Evolutionary conservation across 1,140 invertebrate species (phyloP), one percentile per base, ranked within the genome.

Genomic region (Drosophila albomicans): DNA sequence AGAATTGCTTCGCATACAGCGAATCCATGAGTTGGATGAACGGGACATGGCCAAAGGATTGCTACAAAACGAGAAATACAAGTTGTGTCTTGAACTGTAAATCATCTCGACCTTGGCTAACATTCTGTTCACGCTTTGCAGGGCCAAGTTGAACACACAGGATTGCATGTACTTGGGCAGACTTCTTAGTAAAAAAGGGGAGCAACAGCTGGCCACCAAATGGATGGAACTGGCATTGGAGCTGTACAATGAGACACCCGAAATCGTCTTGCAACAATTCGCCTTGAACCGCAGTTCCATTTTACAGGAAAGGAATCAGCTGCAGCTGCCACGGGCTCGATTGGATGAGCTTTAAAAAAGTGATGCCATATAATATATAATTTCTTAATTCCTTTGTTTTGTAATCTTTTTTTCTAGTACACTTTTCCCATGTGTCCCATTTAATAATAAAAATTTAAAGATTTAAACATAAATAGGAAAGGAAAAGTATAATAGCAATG

Each of bases 191-290:
- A 6, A 25, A 0, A 20, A 41, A 3, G 15, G 61, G 0, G 20
- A 79, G 2, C 5, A 43, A 1, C 16, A 46, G 0, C 6, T 1
- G 10, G 61, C 79, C 0, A 5, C 13, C 8, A 57, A 51, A 5
- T 86, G 82, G 82, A 30, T 77, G 0, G 32, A 57, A 10, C 5
- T 82, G 4, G 70, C 82, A 1, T 15, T 82, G 7, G 32, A 76
- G 1, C 68, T 30, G 28, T 79, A 68, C 10, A 65, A 73, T 0
- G 38, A 61, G 5, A 63, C 46, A 0, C 25, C 78, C 4, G 52
- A 87, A 13, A 43, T 30, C 0, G 10, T 86, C 2, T 25, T 81
- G 4, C 16, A 15, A 6, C 32, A 79, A 5, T 10, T 87, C 16
- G 5, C 51, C 5, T 20, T 54, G 0, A 45, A 66, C 2, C 79